A percentile compares a stretch with the other conserved stretches of the same genome.
phyloP scores from a whole-genome alignment of 2,113 vertebrate genomes.

The Pelvicachromis taeniatus region DNA sequence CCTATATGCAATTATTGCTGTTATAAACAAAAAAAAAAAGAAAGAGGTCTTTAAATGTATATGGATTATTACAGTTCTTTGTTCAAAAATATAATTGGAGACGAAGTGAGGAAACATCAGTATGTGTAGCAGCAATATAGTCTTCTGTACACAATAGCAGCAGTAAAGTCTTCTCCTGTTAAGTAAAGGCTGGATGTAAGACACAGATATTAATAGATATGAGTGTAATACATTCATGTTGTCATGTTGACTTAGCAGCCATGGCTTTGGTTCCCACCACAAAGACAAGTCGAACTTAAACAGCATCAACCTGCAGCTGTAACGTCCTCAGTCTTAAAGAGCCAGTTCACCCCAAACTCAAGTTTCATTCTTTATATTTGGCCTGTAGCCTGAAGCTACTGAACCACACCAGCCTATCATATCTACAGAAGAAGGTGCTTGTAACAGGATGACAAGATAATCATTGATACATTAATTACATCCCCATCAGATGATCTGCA shows the following conservation, averaged over 20 bases:
- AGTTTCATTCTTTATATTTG: background rate
- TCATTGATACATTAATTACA: background rate
- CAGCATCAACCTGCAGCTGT: background rate
- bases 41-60: no score
- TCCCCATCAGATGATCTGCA: background rate
- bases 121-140: background rate
- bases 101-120: background rate
- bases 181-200: background rate
- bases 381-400: background rate
- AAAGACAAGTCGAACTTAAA: background rate
- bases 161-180: background rate
- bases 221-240: background rate
- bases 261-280: background rate
- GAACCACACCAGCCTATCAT: background rate
- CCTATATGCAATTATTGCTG: no score
- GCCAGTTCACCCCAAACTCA: background rate
- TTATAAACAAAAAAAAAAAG: no score
- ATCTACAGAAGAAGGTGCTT: background rate
- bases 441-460: background rate
- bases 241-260: background rate
- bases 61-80: background rate
- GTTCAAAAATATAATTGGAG: background rate
- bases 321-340: background rate
- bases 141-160: background rate
- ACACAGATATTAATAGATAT: background rate